phyloP scores from a whole-genome alignment of 2,797 vertebrate genomes.

The Salarias fasciatus region DNA sequence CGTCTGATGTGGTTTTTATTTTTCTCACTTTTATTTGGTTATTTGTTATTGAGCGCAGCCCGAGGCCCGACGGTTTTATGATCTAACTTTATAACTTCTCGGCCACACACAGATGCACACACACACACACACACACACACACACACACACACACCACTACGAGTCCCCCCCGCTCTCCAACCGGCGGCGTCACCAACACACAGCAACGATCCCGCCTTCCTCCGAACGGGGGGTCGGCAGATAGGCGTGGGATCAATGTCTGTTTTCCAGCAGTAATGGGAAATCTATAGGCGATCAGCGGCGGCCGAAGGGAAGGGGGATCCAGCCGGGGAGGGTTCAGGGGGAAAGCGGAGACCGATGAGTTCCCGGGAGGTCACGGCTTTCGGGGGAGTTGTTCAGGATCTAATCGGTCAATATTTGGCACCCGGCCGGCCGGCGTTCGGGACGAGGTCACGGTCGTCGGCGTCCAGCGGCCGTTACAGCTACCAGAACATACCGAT shows the following conservation, averaged over 20 bases:
- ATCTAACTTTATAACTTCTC: slow-evolving; percentile 45
- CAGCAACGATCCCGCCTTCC: slow-evolving; percentile 55
- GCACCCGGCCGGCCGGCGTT: slow-evolving; percentile 35
- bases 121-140: slow-evolving; percentile 8
- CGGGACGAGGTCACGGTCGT: slow-evolving; percentile 44
- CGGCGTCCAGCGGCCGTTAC: slow-evolving; percentile 9
- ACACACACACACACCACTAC: too few species aligned
- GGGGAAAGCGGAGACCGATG: slow-evolving; percentile 41
- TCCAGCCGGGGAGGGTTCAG: slow-evolving; percentile 13
- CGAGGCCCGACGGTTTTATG: slow-evolving; percentile 42
- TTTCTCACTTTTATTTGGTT: slow-evolving; percentile 61
- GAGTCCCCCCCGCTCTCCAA: too few species aligned
- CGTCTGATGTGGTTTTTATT: slow-evolving; percentile 54
- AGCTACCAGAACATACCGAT: slow-evolving; percentile 7
- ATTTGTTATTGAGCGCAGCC: slow-evolving; percentile 61
- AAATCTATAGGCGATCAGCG: slow-evolving; percentile 75
- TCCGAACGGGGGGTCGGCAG: slow-evolving; percentile 12
- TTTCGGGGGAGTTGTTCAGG: slow-evolving; percentile 58
- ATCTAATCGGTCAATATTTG: slow-evolving; percentile 51
- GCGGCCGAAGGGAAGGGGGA: slow-evolving; percentile 27
- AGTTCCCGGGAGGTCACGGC: slow-evolving; percentile 55
- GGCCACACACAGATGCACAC: slow-evolving; percentile 6
- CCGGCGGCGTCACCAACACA: slow-evolving; percentile 15
- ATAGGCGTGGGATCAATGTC: slow-evolving; percentile 69
- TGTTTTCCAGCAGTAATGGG: slow-evolving; percentile 74